Evolutionary conservation across 2,797 vertebrate species (phyloP).

Genomic region (Rhinatrema bivittatum): DNA sequence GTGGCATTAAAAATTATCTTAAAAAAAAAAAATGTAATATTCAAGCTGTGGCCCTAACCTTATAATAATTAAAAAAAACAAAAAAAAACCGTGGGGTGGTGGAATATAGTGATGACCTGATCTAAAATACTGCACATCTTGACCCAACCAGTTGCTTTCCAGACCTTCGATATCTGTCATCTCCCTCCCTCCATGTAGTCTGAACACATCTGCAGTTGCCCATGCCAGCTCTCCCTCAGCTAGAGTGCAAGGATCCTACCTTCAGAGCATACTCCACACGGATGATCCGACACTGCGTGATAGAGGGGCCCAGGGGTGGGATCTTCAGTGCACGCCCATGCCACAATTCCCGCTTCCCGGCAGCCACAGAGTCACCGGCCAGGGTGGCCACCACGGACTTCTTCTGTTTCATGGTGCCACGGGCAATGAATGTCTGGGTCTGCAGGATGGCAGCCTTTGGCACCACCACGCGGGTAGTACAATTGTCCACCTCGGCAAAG

Average conservation of each 20-base stretch:
- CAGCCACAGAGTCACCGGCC: conserved; percentile 64
- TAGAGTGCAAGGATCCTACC: conserved; percentile 46
- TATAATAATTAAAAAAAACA: too few species aligned
- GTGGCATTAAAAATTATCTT: too few species aligned
- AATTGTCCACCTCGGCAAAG: conserved; percentile 90
- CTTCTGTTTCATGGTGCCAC: conserved; percentile 90
- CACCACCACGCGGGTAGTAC: conserved; percentile 71
- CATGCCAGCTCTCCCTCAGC: too few species aligned
- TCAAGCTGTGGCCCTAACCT: too few species aligned
- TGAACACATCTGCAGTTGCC: too few species aligned
- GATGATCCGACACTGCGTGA: conserved; percentile 88
- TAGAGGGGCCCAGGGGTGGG: conserved; percentile 86
- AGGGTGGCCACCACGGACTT: conserved; percentile 78
- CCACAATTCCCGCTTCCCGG: conserved; percentile 74
- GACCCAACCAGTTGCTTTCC: too few species aligned
- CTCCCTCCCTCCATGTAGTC: too few species aligned
- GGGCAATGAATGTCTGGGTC: conserved; percentile 88
- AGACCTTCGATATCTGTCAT: too few species aligned
- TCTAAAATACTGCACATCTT: too few species aligned
- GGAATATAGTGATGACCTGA: too few species aligned
- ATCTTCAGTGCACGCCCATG: conserved; percentile 86
- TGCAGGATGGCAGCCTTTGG: conserved; percentile 87
- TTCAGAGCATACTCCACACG: conserved; percentile 86
- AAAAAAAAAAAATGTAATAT: too few species aligned
- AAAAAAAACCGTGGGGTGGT: too few species aligned